A percentile compares a stretch with the other conserved stretches of the same genome.
These are phyloP conservation scores for Lasiurus cinereus DNA, from an alignment of 2,113 vertebrate species.

Conservation along the genomic window DNA sequence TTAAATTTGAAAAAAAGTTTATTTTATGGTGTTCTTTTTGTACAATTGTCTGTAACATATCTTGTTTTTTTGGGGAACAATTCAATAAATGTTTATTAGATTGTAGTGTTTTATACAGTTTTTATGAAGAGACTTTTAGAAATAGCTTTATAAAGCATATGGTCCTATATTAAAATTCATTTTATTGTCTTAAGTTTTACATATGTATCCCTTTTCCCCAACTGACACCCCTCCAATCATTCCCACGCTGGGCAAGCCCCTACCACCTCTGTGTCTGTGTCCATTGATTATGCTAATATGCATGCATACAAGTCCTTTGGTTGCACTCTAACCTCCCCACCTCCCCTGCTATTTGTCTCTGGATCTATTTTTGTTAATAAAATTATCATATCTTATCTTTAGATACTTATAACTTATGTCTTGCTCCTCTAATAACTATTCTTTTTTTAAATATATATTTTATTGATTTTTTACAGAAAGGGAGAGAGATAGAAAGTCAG, in stretches of 20 bases:
- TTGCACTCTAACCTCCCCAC: too few relatives aligned
- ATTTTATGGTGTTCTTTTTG: not conserved
- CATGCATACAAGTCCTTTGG: too few relatives aligned
- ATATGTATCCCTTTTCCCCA: too few relatives aligned
- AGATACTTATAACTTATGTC: not conserved
- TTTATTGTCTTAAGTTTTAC: too few relatives aligned
- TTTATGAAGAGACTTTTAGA: not conserved
- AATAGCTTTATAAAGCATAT: not conserved
- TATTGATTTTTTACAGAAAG: too few relatives aligned
- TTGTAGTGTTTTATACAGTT: not conserved
- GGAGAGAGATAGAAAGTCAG: too few relatives aligned
- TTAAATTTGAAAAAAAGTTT: constrained; percentile 52
- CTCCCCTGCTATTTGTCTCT: too few relatives aligned
- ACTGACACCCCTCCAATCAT: too few relatives aligned
- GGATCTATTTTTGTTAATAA: too few relatives aligned
- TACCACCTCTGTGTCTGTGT: too few relatives aligned
- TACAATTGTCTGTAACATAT: not conserved
- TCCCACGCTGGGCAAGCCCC: too few relatives aligned
- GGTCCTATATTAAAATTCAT: not conserved
- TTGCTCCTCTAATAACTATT: not conserved
- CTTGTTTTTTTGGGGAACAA: not conserved
- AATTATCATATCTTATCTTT: not conserved
- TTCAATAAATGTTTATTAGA: not conserved
- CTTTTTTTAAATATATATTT: not conserved
- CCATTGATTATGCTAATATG: too few relatives aligned